Evolutionary conservation across 2,797 vertebrate genomes (phyloP).

Genomic region (Molossus molossus): DNA sequence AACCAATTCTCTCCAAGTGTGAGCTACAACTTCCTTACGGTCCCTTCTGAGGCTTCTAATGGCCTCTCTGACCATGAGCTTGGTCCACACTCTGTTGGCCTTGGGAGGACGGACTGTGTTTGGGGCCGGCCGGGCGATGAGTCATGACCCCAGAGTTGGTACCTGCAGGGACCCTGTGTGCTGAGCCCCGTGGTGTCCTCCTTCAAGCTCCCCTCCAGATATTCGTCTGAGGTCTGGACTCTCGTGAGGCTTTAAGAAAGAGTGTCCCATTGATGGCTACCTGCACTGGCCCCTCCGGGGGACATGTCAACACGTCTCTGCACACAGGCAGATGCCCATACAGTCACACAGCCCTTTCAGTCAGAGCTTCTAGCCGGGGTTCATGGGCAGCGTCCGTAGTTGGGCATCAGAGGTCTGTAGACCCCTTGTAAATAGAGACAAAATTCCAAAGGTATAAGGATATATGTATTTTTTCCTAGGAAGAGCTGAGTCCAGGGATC

Average conservation of each 20-base stretch:
- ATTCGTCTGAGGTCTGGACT: not conserved
- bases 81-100: not conserved
- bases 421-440: not conserved
- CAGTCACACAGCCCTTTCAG: not conserved
- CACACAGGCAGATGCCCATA: not conserved
- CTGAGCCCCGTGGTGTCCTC: not conserved
- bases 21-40: not conserved
- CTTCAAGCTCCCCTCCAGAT: not conserved
- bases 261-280: not conserved
- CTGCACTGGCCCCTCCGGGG: not conserved
- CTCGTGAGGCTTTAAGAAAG: not conserved
- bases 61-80: not conserved
- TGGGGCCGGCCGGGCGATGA: too few species aligned
- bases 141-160: not conserved
- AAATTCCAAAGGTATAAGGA: not conserved
- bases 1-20: not conserved
- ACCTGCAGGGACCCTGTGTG: not conserved
- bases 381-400: not conserved
- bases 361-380: not conserved
- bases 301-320: not conserved
- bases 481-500: not conserved
- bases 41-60: not conserved
- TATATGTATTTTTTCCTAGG: not conserved
- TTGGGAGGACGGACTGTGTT: not conserved
- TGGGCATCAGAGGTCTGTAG: not conserved